Evolutionary conservation across 2,888 invertebrate species (phyloP).

Genomic region (Meliscaeva auricollis): DNA sequence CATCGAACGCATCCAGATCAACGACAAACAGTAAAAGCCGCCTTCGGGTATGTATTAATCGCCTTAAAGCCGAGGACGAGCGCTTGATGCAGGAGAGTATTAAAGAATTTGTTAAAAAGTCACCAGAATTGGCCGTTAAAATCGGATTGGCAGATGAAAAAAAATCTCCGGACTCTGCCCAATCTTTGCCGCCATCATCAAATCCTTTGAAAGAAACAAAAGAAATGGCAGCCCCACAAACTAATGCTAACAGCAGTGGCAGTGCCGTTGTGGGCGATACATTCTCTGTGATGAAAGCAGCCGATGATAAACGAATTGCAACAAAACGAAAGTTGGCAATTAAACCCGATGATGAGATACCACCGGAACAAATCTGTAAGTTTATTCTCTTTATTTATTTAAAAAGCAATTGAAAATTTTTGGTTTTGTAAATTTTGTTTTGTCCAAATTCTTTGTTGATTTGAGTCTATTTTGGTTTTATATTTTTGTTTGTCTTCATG

Average conservation of each 20-base stretch:
- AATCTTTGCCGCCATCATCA: conserved; percentile 44
- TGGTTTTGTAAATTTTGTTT: conserved; percentile 5
- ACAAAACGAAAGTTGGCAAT: conserved; percentile 84
- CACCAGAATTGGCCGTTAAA: conserved; percentile 86
- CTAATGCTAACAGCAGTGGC: conserved; percentile 33
- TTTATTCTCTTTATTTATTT: conserved; percentile 52
- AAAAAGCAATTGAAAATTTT: conserved; percentile 25
- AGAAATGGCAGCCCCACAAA: conserved; percentile 3
- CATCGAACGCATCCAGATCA: conserved; percentile 64
- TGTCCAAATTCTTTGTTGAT: background rate
- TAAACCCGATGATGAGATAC: conserved; percentile 80
- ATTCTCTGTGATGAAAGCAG: conserved; percentile 85
- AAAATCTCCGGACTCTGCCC: conserved; percentile 39
- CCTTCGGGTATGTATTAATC: conserved; percentile 83
- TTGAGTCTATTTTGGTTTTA: background rate
- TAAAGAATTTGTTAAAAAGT: conserved; percentile 87
- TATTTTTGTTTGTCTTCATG: background rate
- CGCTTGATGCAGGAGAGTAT: conserved; percentile 88
- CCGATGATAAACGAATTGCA: conserved; percentile 84
- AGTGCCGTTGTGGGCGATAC: conserved; percentile 78
- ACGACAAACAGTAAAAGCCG: conserved; percentile 80
- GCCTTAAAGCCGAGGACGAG: conserved; percentile 85
- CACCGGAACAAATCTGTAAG: conserved; percentile 83
- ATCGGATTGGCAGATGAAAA: conserved; percentile 84
- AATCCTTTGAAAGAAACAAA: conserved; percentile 52